Conservation (phyloP, 2,888 invertebrate genomes). For the Pemphredon lugubris region DNA sequence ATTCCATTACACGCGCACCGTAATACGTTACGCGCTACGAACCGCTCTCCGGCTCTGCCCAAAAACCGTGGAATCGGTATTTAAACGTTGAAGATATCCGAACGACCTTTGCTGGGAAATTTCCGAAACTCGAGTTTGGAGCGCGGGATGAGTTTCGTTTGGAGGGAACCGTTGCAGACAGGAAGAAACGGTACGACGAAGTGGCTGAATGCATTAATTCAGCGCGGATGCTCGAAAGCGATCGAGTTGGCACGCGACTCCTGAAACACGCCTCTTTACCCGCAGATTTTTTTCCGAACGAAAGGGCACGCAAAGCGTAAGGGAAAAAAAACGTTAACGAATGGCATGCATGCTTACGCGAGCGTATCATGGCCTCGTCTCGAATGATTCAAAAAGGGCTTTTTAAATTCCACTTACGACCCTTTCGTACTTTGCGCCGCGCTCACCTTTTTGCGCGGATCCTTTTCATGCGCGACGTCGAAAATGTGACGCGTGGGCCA, state of each 20-base stretch:
- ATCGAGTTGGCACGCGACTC: constrained; percentile 7
- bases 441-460: not conserved
- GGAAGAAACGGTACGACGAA: not conserved
- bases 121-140: not conserved
- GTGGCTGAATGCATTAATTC: constrained; percentile 42
- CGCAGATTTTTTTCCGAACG: constrained; percentile 14
- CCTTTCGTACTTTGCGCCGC: not conserved
- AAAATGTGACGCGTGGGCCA: not conserved
- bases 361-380: constrained; percentile 30
- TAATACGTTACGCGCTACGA: not conserved
- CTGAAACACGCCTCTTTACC: too few relatives aligned
- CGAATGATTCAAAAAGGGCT: constrained; percentile 28
- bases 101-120: not conserved
- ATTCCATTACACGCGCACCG: too few relatives aligned
- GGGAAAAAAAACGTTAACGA: constrained; percentile 33
- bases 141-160: not conserved
- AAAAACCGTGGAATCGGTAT: not conserved
- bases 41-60: not conserved
- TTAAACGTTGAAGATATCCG: not conserved
- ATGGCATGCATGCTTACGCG: not conserved
- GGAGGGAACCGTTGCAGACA: not conserved
- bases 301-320: constrained; percentile 30
- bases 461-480: not conserved
- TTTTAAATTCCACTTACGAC: constrained; percentile 43
- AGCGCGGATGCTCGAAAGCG: constrained; percentile 21